phyloP scores from a whole-genome alignment of 2,113 vertebrate genomes.

The Centropus bengalensis region DNA sequence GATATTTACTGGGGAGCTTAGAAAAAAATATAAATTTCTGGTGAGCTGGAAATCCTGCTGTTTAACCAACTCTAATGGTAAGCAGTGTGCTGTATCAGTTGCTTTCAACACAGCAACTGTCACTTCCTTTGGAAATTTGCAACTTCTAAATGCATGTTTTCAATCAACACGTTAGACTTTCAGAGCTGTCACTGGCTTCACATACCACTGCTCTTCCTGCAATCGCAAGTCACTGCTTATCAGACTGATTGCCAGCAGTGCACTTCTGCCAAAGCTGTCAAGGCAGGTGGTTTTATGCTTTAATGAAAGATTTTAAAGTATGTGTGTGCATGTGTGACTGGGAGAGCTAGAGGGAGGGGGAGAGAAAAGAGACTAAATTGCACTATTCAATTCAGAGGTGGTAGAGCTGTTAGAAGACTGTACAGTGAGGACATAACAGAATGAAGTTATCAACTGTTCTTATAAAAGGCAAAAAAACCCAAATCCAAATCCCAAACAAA shows the following conservation, averaged over 20 bases:
- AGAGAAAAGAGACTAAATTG: background rate
- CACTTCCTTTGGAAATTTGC: conserved; percentile 11
- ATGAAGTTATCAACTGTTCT: background rate
- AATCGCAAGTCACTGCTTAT: conserved; percentile 5
- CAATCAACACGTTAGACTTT: background rate
- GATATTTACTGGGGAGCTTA: background rate
- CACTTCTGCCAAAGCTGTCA: conserved; percentile 6
- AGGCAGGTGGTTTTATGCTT: background rate
- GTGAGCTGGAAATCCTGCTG: background rate
- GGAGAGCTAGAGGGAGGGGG: background rate
- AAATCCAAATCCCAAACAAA: background rate
- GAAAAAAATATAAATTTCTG: background rate
- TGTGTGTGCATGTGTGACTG: background rate
- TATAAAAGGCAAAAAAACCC: background rate
- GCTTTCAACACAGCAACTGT: background rate
- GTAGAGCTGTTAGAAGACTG: background rate
- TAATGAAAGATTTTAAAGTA: conserved; percentile 14
- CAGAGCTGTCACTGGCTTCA: background rate
- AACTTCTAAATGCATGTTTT: conserved; percentile 18
- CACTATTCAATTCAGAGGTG: background rate
- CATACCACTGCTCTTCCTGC: background rate
- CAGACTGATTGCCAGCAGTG: background rate
- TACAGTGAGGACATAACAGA: background rate
- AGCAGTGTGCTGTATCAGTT: background rate
- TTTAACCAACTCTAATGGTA: background rate